Evolutionary conservation across 2,888 invertebrate species (phyloP).

Genomic region (Lasioglossum zephyrum): DNA sequence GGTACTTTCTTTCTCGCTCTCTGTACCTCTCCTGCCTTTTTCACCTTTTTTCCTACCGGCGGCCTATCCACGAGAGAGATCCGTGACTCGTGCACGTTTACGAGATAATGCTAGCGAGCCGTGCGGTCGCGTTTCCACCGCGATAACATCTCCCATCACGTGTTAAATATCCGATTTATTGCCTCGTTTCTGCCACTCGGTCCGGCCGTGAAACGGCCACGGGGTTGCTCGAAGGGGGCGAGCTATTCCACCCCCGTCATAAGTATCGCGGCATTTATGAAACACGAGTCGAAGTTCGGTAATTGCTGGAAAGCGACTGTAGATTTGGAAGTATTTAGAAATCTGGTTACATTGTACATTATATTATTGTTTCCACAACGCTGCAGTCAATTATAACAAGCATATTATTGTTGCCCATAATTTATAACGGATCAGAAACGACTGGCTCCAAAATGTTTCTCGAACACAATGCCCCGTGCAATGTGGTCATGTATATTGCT

Average conservation of each 20-base stretch:
- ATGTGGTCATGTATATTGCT: background rate
- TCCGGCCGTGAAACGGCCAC: constrained; percentile 5
- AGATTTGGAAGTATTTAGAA: background rate
- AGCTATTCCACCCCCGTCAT: background rate
- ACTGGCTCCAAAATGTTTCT: background rate
- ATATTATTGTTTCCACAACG: background rate
- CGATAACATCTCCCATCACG: constrained; percentile 60
- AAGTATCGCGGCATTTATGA: background rate
- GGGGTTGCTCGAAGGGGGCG: too few relatives aligned
- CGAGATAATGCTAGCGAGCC: constrained; percentile 53
- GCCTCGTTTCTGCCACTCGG: constrained; percentile 44
- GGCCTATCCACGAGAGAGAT: constrained; percentile 41
- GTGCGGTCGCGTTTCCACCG: constrained; percentile 57
- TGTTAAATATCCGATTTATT: constrained; percentile 65
- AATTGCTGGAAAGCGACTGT: background rate
- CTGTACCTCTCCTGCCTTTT: background rate
- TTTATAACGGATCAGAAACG: background rate
- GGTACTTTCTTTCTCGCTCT: constrained; percentile 7
- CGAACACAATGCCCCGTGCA: background rate
- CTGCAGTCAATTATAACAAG: background rate
- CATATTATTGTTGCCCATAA: background rate
- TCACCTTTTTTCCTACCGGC: background rate
- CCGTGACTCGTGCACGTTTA: constrained; percentile 62
- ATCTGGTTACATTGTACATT: background rate
- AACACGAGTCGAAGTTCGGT: background rate